These are phyloP conservation scores for Acanthosepion esculentum DNA, from an alignment of 2,888 invertebrate species.

Conservation along the genomic window DNA sequence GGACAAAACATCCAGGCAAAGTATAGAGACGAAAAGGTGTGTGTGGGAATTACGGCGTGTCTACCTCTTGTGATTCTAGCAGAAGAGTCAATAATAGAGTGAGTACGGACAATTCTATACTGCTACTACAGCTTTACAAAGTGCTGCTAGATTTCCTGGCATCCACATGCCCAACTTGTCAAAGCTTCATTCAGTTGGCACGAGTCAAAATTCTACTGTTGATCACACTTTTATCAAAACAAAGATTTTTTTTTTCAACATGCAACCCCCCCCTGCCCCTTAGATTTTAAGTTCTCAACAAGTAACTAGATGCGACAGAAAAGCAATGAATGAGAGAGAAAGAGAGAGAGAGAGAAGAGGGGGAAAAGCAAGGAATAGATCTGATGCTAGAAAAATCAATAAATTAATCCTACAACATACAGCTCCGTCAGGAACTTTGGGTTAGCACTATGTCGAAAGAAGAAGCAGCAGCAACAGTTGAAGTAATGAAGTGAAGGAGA, in stretches of 20 bases:
- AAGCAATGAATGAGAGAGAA: not conserved
- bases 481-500: not conserved
- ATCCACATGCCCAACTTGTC: not conserved
- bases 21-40: not conserved
- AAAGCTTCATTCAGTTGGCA: not conserved
- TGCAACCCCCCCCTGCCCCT: not conserved
- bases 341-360: not conserved
- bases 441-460: not conserved
- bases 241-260: not conserved
- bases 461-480: not conserved
- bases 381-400: not conserved
- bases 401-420: not conserved
- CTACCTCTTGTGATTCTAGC: slow-evolving; percentile 13
- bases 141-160: not conserved
- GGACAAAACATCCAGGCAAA: not conserved
- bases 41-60: not conserved
- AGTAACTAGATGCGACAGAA: not conserved
- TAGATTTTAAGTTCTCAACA: not conserved
- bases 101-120: slow-evolving; percentile 24
- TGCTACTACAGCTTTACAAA: not conserved
- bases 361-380: not conserved
- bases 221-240: not conserved
- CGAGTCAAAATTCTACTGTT: not conserved
- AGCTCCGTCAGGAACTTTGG: not conserved
- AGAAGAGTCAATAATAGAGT: not conserved